Conservation (phyloP, 2,888 invertebrate species). For the Orthosia incerta region DNA sequence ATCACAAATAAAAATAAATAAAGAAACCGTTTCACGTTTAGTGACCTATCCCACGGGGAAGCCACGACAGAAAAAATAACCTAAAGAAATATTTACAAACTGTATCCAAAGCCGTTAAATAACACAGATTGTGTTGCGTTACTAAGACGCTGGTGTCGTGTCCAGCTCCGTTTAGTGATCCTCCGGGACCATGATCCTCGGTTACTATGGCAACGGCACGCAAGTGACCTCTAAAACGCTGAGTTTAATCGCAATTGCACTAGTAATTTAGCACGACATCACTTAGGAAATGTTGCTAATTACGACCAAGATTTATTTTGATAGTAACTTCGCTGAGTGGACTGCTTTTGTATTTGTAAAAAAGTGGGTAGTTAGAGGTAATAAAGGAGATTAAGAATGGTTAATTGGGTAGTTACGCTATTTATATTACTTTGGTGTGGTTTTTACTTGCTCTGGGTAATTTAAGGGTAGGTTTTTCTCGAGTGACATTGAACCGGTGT, state of each 20-base stretch:
- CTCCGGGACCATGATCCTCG: slow-evolving; percentile 68
- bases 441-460: background rate
- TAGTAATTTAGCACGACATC: slow-evolving; percentile 69
- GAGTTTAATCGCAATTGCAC: slow-evolving; percentile 71
- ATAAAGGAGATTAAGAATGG: slow-evolving; percentile 11
- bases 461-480: background rate
- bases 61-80: background rate
- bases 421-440: slow-evolving; percentile 1
- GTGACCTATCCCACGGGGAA: background rate
- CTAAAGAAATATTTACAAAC: slow-evolving; percentile 32
- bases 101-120: slow-evolving; percentile 62
- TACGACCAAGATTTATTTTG: slow-evolving; percentile 56
- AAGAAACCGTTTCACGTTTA: slow-evolving; percentile 7
- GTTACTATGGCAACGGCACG: slow-evolving; percentile 73
- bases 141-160: slow-evolving; percentile 65
- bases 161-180: slow-evolving; percentile 70
- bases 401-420: slow-evolving; percentile 19
- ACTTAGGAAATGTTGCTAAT: slow-evolving; percentile 65
- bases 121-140: slow-evolving; percentile 58
- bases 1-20: too few species aligned
- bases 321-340: slow-evolving; percentile 29
- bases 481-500: background rate
- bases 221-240: slow-evolving; percentile 71
- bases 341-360: slow-evolving; percentile 27
- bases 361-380: slow-evolving; percentile 20